Conservation (phyloP, 2,797 vertebrate genomes). For the Monodelphis domestica region DNA sequence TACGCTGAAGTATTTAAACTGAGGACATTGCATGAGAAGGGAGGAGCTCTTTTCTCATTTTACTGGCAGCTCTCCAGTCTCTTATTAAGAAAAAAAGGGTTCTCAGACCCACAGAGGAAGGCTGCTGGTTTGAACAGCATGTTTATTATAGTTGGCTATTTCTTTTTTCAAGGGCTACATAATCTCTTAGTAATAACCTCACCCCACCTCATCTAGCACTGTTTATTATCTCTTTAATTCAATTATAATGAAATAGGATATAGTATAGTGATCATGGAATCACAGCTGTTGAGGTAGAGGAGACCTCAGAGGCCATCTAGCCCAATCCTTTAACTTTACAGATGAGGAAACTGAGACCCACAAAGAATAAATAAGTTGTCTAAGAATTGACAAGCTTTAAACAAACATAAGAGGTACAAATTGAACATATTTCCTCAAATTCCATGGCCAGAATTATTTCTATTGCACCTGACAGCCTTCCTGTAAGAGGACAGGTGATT, state of each 20-base stretch:
- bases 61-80: neutral
- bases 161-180: neutral
- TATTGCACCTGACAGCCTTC: neutral
- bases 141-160: neutral
- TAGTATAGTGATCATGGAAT: neutral
- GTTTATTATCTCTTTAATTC: neutral
- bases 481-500: neutral
- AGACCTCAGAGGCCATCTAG: neutral
- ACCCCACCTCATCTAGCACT: neutral
- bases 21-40: neutral
- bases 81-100: neutral
- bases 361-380: neutral
- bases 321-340: neutral
- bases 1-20: neutral
- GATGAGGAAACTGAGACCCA: neutral
- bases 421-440: neutral
- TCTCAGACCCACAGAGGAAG: neutral
- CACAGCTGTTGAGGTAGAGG: neutral
- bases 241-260: neutral
- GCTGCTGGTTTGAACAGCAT: accelerated
- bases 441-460: neutral
- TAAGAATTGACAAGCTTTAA: neutral
- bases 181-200: neutral
- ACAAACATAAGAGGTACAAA: neutral
- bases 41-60: neutral